A percentile compares a stretch with the other conserved stretches of the same genome.
Conservation (phyloP, 2,113 vertebrate species). For the Nothocercus julius region DNA sequence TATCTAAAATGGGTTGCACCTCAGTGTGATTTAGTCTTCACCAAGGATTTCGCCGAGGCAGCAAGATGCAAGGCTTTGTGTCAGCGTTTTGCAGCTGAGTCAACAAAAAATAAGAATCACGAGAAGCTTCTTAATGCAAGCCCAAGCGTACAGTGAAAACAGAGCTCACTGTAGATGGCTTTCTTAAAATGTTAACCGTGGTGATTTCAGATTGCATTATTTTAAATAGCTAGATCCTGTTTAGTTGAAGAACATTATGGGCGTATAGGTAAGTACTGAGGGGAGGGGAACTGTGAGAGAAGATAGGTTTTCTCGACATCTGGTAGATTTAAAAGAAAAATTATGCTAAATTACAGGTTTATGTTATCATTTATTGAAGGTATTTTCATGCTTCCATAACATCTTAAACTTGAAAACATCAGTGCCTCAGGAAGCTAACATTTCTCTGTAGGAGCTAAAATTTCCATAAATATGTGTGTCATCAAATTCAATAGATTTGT, state of each 20-base stretch:
- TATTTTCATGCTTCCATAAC: background rate
- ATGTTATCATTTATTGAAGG: background rate
- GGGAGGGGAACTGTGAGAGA: background rate
- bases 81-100: slow-evolving; percentile 8
- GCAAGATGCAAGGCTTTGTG: background rate
- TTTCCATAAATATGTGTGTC: background rate
- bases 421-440: background rate
- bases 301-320: background rate
- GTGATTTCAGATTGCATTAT: background rate
- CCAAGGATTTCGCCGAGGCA: background rate
- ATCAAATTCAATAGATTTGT: background rate
- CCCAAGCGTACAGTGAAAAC: background rate
- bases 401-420: background rate
- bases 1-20: background rate
- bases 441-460: slow-evolving; percentile 29
- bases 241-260: background rate
- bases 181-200: background rate
- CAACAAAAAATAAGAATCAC: background rate
- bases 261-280: background rate
- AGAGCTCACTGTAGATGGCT: background rate
- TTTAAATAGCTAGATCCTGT: background rate
- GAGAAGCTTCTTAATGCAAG: background rate
- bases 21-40: background rate
- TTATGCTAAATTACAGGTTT: background rate
- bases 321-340: slow-evolving; percentile 4